phyloP scores from a whole-genome alignment of 2,888 invertebrate genomes.

The Creontiades dilutus region DNA sequence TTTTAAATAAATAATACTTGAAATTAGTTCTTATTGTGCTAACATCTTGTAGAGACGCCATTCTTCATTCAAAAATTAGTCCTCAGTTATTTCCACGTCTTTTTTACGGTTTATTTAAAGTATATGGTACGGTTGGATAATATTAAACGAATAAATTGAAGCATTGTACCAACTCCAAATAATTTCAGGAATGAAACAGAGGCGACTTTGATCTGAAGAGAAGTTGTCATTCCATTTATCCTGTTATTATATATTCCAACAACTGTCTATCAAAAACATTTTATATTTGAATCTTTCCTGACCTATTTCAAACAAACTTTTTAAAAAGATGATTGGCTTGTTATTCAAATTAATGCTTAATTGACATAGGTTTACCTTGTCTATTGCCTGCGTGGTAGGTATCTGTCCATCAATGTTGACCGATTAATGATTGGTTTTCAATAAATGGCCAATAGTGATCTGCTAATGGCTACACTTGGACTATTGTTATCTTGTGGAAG shows the following conservation, averaged over 20 bases:
- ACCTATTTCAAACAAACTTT: background rate
- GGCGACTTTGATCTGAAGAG: background rate
- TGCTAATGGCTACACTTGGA: slow-evolving; percentile 6
- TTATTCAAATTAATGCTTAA: background rate
- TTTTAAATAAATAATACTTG: background rate
- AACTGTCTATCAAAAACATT: background rate
- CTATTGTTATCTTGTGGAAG: background rate
- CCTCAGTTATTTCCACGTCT: background rate
- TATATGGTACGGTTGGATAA: background rate
- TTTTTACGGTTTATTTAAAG: background rate
- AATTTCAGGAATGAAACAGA: background rate
- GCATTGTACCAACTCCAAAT: background rate
- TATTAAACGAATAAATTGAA: background rate
- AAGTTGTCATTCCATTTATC: background rate
- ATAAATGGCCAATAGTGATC: slow-evolving; percentile 8
- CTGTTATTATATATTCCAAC: background rate
- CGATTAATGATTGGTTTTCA: background rate
- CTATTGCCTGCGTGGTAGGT: background rate
- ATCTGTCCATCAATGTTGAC: background rate
- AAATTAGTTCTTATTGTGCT: background rate
- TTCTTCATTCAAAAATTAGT: background rate
- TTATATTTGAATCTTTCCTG: background rate
- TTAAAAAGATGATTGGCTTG: background rate
- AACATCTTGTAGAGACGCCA: background rate
- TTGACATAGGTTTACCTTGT: background rate